These are phyloP conservation scores for Lepus oiostolus DNA, from an alignment of 2,797 vertebrate species.

Conservation along the genomic window DNA sequence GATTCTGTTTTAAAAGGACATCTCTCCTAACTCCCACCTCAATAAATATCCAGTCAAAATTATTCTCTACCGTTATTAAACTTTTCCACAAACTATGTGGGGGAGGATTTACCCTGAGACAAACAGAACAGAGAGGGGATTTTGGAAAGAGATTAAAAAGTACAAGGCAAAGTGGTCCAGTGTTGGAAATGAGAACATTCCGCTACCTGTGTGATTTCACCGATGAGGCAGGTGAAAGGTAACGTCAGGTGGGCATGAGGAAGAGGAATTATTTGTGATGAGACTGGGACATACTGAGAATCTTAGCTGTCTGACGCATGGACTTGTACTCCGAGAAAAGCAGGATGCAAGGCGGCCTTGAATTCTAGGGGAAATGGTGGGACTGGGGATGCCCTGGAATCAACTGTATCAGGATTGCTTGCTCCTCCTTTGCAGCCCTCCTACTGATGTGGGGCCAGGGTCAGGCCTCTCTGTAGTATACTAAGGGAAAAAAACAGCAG, in stretches of 20 bases:
- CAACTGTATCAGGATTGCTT: not conserved
- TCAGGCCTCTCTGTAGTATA: not conserved
- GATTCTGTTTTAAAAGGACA: conserved; percentile 64
- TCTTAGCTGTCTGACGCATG: not conserved
- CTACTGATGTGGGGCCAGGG: not conserved
- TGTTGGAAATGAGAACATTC: conserved; percentile 64
- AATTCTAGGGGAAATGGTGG: conserved; percentile 24
- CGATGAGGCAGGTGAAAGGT: conserved; percentile 8
- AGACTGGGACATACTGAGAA: conserved; percentile 7
- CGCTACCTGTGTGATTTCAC: conserved; percentile 37
- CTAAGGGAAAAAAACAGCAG: conserved; percentile 22
- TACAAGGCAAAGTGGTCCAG: conserved; percentile 71
- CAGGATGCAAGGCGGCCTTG: conserved; percentile 40
- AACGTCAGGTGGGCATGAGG: conserved; percentile 1
- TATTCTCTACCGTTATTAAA: conserved; percentile 71
- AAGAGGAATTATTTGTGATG: conserved; percentile 34
- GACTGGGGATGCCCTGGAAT: not conserved
- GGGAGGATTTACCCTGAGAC: conserved; percentile 82
- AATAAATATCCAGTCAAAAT: conserved; percentile 80
- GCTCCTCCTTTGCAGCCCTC: not conserved
- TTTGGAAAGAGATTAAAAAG: conserved; percentile 59
- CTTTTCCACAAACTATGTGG: conserved; percentile 70
- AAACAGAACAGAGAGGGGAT: conserved; percentile 64
- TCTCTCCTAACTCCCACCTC: conserved; percentile 53
- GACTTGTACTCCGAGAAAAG: conserved; percentile 27